Conservation (phyloP, 2,113 vertebrate species). For the Tupaia tana region DNA sequence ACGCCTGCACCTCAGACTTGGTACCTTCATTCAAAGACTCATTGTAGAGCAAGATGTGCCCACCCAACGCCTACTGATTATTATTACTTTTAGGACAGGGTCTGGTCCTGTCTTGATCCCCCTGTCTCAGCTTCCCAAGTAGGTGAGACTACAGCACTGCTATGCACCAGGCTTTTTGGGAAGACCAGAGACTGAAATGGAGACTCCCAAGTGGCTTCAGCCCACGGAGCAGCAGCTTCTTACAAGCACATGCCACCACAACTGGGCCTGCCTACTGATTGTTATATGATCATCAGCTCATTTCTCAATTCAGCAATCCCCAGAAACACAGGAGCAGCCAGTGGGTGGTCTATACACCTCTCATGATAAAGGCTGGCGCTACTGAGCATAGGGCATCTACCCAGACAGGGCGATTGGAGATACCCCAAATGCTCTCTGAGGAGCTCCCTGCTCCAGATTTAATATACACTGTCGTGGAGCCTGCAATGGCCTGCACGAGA, state of each 20-base stretch:
- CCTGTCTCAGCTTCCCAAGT: no score
- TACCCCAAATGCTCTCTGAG: background rate
- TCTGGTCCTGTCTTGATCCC: no score
- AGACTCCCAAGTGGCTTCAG: no score
- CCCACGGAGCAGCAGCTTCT: no score
- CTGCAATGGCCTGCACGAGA: background rate
- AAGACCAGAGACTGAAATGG: no score
- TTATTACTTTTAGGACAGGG: no score
- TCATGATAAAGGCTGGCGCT: background rate
- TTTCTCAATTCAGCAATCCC: background rate
- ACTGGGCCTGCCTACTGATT: background rate
- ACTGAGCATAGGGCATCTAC: background rate
- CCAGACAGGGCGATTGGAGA: background rate
- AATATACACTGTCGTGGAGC: background rate
- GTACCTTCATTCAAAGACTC: background rate
- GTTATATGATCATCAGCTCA: background rate
- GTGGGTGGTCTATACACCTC: background rate
- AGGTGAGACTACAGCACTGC: no score
- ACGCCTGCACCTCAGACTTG: conserved; percentile 25
- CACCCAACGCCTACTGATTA: background rate
- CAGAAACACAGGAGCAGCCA: background rate
- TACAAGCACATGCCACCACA: no score
- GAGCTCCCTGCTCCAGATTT: background rate
- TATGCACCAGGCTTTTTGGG: no score
- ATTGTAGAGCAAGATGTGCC: background rate